Evolutionary conservation across 1,140 invertebrate species (phyloP).

Genomic region (Vanessa atalanta): DNA sequence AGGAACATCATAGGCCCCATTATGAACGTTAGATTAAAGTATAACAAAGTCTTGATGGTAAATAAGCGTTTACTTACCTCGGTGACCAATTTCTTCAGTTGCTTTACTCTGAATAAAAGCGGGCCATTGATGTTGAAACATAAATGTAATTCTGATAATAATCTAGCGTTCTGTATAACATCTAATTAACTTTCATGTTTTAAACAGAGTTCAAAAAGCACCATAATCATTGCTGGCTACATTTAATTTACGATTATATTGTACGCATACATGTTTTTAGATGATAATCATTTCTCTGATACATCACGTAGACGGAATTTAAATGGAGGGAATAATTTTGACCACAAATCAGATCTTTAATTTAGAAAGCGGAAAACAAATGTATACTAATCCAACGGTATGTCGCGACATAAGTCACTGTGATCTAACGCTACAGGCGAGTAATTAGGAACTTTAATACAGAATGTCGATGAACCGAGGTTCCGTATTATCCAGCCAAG

Average conservation of each 20-base stretch:
- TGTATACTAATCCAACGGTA: slow-evolving; percentile 50
- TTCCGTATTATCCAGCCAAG: too few relatives aligned
- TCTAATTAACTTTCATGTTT: slow-evolving; percentile 32
- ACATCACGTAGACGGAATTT: slow-evolving; percentile 32
- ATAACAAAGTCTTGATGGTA: background rate
- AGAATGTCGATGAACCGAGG: background rate
- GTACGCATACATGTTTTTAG: slow-evolving; percentile 36
- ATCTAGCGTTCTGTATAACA: slow-evolving; percentile 16
- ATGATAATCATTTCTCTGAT: slow-evolving; percentile 41
- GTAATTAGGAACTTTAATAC: slow-evolving; percentile 27
- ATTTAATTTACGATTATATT: slow-evolving; percentile 38
- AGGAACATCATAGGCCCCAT: too few relatives aligned
- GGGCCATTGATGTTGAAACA: too few relatives aligned
- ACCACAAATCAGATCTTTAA: slow-evolving; percentile 58
- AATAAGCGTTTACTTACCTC: too few relatives aligned
- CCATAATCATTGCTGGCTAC: slow-evolving; percentile 38
- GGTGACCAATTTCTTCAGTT: too few relatives aligned
- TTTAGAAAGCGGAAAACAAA: slow-evolving; percentile 61
- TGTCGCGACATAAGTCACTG: slow-evolving; percentile 45
- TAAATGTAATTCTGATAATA: slow-evolving; percentile 17
- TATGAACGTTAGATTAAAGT: too few relatives aligned
- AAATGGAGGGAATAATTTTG: slow-evolving; percentile 42
- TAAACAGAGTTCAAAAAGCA: slow-evolving; percentile 38
- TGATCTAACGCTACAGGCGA: slow-evolving; percentile 37
- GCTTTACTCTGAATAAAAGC: too few relatives aligned